These are phyloP conservation scores for Ennomos quercinarius DNA, from an alignment of 2,888 invertebrate species.

Conservation along the genomic window DNA sequence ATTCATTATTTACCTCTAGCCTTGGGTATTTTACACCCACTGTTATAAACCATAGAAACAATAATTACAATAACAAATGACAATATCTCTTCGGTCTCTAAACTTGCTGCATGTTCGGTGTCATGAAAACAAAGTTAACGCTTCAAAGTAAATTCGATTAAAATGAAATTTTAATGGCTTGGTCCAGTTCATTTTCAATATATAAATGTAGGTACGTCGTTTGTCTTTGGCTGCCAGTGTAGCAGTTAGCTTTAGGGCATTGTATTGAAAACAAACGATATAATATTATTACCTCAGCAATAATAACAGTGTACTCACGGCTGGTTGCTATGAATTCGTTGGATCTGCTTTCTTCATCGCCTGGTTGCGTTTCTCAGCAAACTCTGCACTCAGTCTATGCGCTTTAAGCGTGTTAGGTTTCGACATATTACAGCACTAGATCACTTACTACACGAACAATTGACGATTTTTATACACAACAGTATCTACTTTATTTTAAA, in stretches of 20 bases:
- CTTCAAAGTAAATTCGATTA: no score
- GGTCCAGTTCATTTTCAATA: not conserved
- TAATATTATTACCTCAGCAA: constrained; percentile 1
- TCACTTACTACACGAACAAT: constrained; percentile 51
- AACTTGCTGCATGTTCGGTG: no score
- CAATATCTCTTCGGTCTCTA: no score
- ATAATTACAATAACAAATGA: no score
- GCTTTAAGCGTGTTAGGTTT: constrained; percentile 80
- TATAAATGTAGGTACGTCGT: no score
- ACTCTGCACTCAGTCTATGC: constrained; percentile 80
- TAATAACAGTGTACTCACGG: constrained; percentile 64
- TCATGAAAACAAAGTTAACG: no score
- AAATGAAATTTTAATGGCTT: not conserved
- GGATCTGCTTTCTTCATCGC: constrained; percentile 76
- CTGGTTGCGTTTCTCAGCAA: constrained; percentile 76
- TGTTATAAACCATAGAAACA: no score
- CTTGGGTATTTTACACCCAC: no score
- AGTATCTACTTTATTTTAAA: constrained; percentile 42
- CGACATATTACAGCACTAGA: constrained; percentile 69
- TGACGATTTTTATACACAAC: constrained; percentile 45
- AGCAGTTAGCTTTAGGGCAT: not conserved
- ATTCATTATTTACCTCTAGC: no score
- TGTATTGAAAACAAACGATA: constrained; percentile 9
- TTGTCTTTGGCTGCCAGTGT: not conserved
- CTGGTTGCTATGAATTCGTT: constrained; percentile 79